These are phyloP conservation scores for Saturnia pavonia DNA, from an alignment of 2,888 invertebrate genomes.

Conservation along the genomic window DNA sequence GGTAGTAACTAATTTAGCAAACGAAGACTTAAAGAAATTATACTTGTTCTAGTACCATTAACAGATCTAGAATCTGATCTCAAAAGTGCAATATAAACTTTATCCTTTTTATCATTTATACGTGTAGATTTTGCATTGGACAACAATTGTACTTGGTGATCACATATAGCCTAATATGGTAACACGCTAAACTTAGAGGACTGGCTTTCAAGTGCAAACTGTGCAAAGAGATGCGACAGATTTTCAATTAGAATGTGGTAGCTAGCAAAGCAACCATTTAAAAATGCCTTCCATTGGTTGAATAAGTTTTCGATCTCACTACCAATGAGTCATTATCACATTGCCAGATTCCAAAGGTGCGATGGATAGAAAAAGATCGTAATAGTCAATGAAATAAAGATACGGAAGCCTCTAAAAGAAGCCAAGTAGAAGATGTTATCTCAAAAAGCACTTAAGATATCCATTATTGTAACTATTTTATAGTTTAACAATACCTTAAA, in stretches of 20 bases:
- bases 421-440: neutral
- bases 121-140: too few relatives aligned
- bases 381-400: neutral
- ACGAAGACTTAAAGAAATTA: neutral
- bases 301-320: neutral
- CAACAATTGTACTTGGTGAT: too few relatives aligned
- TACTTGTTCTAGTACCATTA: neutral
- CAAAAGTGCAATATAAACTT: too few relatives aligned
- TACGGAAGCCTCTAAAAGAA: neutral
- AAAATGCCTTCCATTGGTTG: neutral
- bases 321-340: neutral
- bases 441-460: neutral
- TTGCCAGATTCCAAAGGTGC: neutral
- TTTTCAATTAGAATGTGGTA: neutral
- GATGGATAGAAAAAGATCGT: neutral
- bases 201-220: neutral
- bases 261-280: neutral
- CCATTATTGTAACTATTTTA: neutral
- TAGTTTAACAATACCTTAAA: neutral
- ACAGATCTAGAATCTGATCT: too few relatives aligned
- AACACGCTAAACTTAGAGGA: too few relatives aligned
- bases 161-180: too few relatives aligned
- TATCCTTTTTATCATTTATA: too few relatives aligned
- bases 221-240: neutral
- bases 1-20: neutral